Evolutionary conservation across 2,888 invertebrate species (phyloP).

Genomic region (Smittia sp.): DNA sequence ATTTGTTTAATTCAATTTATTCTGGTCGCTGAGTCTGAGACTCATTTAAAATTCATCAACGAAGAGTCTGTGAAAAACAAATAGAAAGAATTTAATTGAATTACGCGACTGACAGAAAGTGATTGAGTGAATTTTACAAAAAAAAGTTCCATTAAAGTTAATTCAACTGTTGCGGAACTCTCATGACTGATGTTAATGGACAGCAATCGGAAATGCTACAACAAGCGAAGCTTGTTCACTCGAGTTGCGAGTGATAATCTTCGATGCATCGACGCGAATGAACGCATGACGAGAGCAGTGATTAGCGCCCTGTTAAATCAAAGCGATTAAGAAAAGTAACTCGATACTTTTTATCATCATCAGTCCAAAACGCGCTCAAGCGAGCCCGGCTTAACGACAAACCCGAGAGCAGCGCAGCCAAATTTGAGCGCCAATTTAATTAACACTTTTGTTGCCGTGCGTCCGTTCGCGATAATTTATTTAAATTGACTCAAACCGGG

Average conservation of each 20-base stretch:
- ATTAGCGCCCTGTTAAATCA: background rate
- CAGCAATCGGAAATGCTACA: background rate
- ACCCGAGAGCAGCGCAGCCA: background rate
- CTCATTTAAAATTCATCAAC: conserved; percentile 19
- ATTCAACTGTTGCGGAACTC: background rate
- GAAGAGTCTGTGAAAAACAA: background rate
- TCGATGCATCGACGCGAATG: background rate
- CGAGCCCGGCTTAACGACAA: background rate
- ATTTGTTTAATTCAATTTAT: conserved; percentile 32
- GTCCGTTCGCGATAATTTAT: conserved; percentile 29
- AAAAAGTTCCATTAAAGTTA: conserved; percentile 13
- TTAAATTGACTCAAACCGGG: conserved; percentile 15
- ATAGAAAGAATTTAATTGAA: conserved; percentile 17
- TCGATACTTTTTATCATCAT: conserved; percentile 1
- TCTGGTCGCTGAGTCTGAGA: conserved; percentile 15
- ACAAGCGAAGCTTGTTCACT: background rate
- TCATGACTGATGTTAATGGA: conserved; percentile 5
- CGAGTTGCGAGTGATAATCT: background rate
- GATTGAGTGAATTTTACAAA: background rate
- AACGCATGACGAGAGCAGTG: background rate
- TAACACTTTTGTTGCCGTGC: conserved; percentile 25
- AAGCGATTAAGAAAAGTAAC: background rate
- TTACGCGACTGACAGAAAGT: background rate
- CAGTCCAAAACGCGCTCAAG: background rate
- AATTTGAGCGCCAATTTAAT: conserved; percentile 33